phyloP scores from a whole-genome alignment of 2,888 invertebrate genomes.

The Geotrupes spiniger region DNA sequence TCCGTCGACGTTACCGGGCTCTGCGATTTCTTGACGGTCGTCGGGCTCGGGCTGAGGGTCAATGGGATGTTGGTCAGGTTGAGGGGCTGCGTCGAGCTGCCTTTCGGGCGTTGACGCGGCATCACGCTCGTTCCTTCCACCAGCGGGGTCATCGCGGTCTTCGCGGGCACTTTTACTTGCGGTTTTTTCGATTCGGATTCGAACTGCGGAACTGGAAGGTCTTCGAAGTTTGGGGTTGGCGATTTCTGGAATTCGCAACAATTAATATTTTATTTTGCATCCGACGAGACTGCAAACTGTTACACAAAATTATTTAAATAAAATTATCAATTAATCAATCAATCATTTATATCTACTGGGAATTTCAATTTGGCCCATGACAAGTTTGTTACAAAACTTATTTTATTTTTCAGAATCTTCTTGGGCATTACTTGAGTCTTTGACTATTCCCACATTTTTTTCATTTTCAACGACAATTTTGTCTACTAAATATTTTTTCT shows the following conservation, averaged over 20 bases:
- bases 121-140: constrained; percentile 78
- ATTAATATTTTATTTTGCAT: too few species aligned
- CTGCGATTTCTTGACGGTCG: constrained; percentile 47
- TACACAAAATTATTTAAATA: too few species aligned
- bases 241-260: constrained; percentile 69
- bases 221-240: constrained; percentile 61
- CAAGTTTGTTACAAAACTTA: too few species aligned
- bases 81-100: constrained; percentile 51
- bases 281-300: too few species aligned
- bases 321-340: too few species aligned
- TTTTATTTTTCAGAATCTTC: too few species aligned
- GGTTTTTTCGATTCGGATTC: constrained; percentile 68
- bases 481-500: too few species aligned
- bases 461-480: too few species aligned
- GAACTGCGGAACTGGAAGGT: constrained; percentile 62
- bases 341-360: too few species aligned
- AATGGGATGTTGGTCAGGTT: constrained; percentile 51
- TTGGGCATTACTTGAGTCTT: too few species aligned
- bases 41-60: constrained; percentile 57
- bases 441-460: too few species aligned
- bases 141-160: constrained; percentile 48
- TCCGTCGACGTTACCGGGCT: constrained; percentile 40
- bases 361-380: too few species aligned
- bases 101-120: constrained; percentile 80
- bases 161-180: constrained; percentile 43